phyloP scores from a whole-genome alignment of 1,140 invertebrate species.

The Arion vulgaris region DNA sequence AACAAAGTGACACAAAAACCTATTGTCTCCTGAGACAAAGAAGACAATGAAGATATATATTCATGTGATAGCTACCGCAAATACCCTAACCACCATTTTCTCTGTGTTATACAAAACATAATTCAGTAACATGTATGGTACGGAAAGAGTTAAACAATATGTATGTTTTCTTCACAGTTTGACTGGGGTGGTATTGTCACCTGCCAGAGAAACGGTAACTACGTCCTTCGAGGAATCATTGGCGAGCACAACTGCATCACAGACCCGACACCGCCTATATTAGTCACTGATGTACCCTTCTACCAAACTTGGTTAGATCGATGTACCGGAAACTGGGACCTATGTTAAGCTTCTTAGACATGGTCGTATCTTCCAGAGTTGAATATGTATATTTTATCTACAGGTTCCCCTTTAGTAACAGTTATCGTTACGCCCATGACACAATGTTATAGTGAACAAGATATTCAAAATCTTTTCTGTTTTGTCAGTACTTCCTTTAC shows the following conservation, averaged over 20 bases:
- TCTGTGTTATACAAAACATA: too few relatives aligned
- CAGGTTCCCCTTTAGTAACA: too few relatives aligned
- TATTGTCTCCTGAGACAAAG: too few relatives aligned
- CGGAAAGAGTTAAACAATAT: background rate
- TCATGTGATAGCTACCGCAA: background rate
- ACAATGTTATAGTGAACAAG: too few relatives aligned
- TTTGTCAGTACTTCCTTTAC: too few relatives aligned
- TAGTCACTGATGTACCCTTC: background rate
- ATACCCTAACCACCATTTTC: background rate
- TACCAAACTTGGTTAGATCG: slow-evolving; percentile 11
- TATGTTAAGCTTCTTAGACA: background rate
- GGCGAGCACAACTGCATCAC: slow-evolving; percentile 25
- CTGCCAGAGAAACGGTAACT: slow-evolving; percentile 8
- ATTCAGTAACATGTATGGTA: too few relatives aligned
- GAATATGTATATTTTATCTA: too few relatives aligned
- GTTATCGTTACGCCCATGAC: too few relatives aligned
- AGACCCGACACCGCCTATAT: background rate
- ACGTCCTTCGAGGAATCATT: slow-evolving; percentile 16
- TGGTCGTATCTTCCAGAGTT: too few relatives aligned
- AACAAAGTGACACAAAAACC: too few relatives aligned
- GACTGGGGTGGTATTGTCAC: slow-evolving; percentile 30
- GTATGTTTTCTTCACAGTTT: slow-evolving; percentile 22
- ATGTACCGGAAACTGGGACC: slow-evolving; percentile 4
- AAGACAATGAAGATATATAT: too few relatives aligned
- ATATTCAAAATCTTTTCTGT: too few relatives aligned